A percentile compares a stretch with the other conserved stretches of the same genome.
phyloP scores from a whole-genome alignment of 1,140 invertebrate genomes.

The Hyphantria cunea region DNA sequence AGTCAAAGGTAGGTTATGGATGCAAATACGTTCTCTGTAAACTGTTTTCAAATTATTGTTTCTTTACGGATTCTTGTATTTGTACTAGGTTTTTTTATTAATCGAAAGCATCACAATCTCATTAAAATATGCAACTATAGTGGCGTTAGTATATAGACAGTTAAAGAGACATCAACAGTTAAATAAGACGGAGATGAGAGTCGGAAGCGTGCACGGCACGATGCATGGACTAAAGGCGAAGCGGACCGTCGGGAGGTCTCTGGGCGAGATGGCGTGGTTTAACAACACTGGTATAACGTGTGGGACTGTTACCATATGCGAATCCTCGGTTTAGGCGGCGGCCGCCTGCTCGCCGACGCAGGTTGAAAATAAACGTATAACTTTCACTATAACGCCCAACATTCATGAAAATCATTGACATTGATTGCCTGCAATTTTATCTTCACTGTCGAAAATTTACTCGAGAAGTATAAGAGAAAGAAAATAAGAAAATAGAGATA shows the following conservation, averaged over 20 bases:
- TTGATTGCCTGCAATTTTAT: constrained; percentile 13
- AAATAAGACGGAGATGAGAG: constrained; percentile 44
- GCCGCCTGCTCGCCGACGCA: constrained; percentile 85
- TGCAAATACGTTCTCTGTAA: constrained; percentile 2
- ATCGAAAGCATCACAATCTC: constrained; percentile 21
- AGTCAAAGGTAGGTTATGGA: constrained; percentile 2
- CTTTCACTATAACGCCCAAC: constrained; percentile 55
- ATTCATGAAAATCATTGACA: constrained; percentile 9
- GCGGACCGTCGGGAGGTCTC: constrained; percentile 73
- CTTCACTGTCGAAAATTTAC: neutral
- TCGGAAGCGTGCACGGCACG: constrained; percentile 73
- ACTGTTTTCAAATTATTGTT: constrained; percentile 8
- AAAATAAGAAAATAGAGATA: no score
- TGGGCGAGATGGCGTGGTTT: constrained; percentile 48
- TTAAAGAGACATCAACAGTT: constrained; percentile 17
- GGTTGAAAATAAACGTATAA: constrained; percentile 69
- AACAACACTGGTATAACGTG: constrained; percentile 68
- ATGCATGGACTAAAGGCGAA: constrained; percentile 70
- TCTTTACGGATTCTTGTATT: constrained; percentile 10
- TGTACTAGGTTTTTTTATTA: constrained; percentile 6
- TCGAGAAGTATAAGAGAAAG: no score
- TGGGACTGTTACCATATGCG: constrained; percentile 91
- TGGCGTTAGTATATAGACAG: constrained; percentile 23
- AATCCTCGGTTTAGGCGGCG: constrained; percentile 93
- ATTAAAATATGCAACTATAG: constrained; percentile 22